These are phyloP conservation scores for Gymnosoma rotundatum DNA, from an alignment of 2,888 invertebrate species.

Conservation along the genomic window DNA sequence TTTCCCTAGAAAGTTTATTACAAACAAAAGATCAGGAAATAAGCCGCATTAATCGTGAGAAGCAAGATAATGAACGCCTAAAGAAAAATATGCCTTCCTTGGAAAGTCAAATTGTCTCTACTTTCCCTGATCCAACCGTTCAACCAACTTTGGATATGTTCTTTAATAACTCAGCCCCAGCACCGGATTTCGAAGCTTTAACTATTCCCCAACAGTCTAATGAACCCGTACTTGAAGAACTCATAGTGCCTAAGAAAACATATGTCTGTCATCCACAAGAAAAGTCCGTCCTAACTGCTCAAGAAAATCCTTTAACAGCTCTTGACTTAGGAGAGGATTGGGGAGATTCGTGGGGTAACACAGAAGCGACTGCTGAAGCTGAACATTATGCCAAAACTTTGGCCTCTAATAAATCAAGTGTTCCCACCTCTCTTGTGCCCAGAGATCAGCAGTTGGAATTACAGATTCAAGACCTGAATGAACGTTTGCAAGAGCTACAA, in stretches of 20 bases:
- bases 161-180: slow-evolving; percentile 74
- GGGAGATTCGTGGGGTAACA: slow-evolving; percentile 85
- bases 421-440: slow-evolving; percentile 70
- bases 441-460: slow-evolving; percentile 77
- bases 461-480: slow-evolving; percentile 84
- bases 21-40: slow-evolving; percentile 61
- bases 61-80: slow-evolving; percentile 70
- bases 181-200: slow-evolving; percentile 72
- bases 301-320: slow-evolving; percentile 30
- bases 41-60: slow-evolving; percentile 55
- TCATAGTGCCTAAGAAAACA: slow-evolving; percentile 84
- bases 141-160: slow-evolving; percentile 79
- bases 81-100: slow-evolving; percentile 72
- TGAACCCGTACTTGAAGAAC: slow-evolving; percentile 79
- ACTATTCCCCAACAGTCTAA: slow-evolving; percentile 70
- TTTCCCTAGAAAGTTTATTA: slow-evolving; percentile 29
- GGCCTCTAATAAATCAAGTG: slow-evolving; percentile 49
- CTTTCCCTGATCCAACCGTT: slow-evolving; percentile 53
- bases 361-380: slow-evolving; percentile 84
- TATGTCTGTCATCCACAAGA: slow-evolving; percentile 83
- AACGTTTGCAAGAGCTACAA: slow-evolving; percentile 85
- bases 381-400: slow-evolving; percentile 77
- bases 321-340: slow-evolving; percentile 76
- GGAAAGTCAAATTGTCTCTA: slow-evolving; percentile 73
- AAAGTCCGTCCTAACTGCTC: slow-evolving; percentile 20